Base-by-base conservation (phyloP, 2,888 invertebrate species). In the Lepidocyrtoides sp. region DNA sequence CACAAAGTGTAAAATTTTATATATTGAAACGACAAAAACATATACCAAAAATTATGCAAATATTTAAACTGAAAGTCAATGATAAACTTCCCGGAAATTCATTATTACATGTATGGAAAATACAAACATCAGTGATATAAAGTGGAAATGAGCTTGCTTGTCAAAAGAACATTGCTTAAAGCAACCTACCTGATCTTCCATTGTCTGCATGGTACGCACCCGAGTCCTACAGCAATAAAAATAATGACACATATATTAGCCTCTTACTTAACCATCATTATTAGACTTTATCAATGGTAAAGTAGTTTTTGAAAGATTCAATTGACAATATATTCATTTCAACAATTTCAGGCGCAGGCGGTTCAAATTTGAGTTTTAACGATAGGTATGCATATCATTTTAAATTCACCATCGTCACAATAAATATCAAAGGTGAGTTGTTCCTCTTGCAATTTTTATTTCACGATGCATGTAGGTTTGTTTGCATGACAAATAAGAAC, bases 111-210 rank as follows among this genome's bases (percentile, higher is more conserved):
- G n/a, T n/a, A n/a, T n/a, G n/a, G n/a, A n/a, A n/a, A n/a, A n/a
- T n/a, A n/a, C n/a, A n/a, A n/a, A n/a, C n/a, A n/a, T n/a, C n/a
- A n/a, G n/a, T n/a, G n/a, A n/a, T 48, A 48, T 48, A 8, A 48
- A 48, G 48, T 1, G 12, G 7, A 48, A 48, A 20, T 23, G 57
- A 20, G 57, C 23, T 17, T 48, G n/a, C 3, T 23, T 48, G 29
- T 10, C n/a, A 14, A 57, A 81, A 60, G 0, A 23, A 29, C 7
- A 26, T 36, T 29, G 2, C n/a, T 36, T 10, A 82, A 41, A 3
- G 41, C 0, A 12, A 17, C 89, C 10, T 92, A 93, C 93, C 93
- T 93, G 93, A 91, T 93, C 93, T 84, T 69, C 92, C 92, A 82
- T 92, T 93, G 41, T 93, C 93, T 5, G 66, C 82, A 63, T 86